Evolutionary conservation across 2,888 invertebrate genomes (phyloP).

Genomic region (Latrodectus hesperus): DNA sequence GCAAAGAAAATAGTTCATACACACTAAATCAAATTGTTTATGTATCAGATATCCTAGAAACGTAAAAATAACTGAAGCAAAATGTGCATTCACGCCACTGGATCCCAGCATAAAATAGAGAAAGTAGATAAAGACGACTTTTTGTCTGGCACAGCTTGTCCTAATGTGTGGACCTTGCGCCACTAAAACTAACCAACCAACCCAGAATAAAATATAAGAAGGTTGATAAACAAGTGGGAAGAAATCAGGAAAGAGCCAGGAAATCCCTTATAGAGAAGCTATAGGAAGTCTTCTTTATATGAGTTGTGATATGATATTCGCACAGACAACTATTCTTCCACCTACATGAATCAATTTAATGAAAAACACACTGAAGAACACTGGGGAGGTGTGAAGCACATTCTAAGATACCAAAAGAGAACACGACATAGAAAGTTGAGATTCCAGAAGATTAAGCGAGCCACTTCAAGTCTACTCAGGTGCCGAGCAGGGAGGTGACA

Average conservation of each 20-base stretch:
- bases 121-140: not conserved
- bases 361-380: slow-evolving; percentile 22
- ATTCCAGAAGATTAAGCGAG: slow-evolving; percentile 51
- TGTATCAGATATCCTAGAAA: slow-evolving; percentile 25
- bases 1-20: slow-evolving; percentile 5
- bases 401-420: slow-evolving; percentile 45
- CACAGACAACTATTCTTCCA: slow-evolving; percentile 27
- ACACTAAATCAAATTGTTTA: slow-evolving; percentile 25
- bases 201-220: too few relatives aligned
- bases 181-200: too few relatives aligned
- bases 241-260: not conserved
- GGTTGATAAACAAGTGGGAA: too few relatives aligned
- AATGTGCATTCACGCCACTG: slow-evolving; percentile 12
- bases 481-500: slow-evolving; percentile 73
- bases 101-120: slow-evolving; percentile 12
- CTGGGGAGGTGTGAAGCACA: slow-evolving; percentile 32
- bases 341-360: slow-evolving; percentile 39
- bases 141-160: too few relatives aligned
- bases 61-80: slow-evolving; percentile 13
- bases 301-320: slow-evolving; percentile 29
- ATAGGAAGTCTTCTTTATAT: slow-evolving; percentile 42
- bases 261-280: slow-evolving; percentile 9
- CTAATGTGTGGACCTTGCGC: too few relatives aligned
- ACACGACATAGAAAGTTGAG: slow-evolving; percentile 11
- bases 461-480: slow-evolving; percentile 71